These are phyloP conservation scores for Antheraea pernyi DNA, from an alignment of 1,140 invertebrate species.

Conservation along the genomic window DNA sequence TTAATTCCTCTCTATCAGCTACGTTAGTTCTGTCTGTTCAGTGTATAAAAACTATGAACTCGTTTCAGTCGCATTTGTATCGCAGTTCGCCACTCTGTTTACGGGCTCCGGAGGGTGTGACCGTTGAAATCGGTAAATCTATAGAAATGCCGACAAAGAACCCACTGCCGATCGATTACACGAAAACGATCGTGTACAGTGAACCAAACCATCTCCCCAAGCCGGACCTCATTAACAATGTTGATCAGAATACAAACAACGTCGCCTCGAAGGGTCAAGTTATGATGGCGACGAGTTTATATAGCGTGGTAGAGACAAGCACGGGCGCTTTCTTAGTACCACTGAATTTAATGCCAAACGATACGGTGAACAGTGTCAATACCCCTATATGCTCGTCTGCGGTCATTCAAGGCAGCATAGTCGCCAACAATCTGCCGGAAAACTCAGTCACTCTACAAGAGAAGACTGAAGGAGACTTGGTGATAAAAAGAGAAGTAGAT, in stretches of 20 bases:
- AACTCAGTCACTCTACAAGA: conserved; percentile 10
- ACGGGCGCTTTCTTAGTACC: conserved; percentile 35
- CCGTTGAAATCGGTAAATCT: conserved; percentile 22
- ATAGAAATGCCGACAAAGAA: conserved; percentile 25
- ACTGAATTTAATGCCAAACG: conserved; percentile 25
- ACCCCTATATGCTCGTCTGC: conserved; percentile 29
- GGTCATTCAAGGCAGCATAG: neutral
- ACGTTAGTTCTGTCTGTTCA: too few species aligned
- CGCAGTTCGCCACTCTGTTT: neutral
- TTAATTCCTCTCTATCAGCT: too few species aligned
- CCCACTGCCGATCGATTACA: conserved; percentile 48
- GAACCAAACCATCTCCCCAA: conserved; percentile 5
- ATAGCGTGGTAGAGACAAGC: conserved; percentile 31
- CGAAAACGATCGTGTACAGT: conserved; percentile 4
- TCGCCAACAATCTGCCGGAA: conserved; percentile 9
- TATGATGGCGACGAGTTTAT: conserved; percentile 24
- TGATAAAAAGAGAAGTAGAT: neutral
- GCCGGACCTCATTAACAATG: conserved; percentile 22
- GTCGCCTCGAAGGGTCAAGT: neutral
- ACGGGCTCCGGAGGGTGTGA: conserved; percentile 9
- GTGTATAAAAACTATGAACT: neutral
- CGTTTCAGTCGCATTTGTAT: neutral
- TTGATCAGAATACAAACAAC: conserved; percentile 24
- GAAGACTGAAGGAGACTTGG: neutral
- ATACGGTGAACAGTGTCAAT: conserved; percentile 29